Evolutionary conservation across 2,888 invertebrate genomes (phyloP), one percentile per base, ranked within the genome.

Genomic region (Epirrhoe tristata): DNA sequence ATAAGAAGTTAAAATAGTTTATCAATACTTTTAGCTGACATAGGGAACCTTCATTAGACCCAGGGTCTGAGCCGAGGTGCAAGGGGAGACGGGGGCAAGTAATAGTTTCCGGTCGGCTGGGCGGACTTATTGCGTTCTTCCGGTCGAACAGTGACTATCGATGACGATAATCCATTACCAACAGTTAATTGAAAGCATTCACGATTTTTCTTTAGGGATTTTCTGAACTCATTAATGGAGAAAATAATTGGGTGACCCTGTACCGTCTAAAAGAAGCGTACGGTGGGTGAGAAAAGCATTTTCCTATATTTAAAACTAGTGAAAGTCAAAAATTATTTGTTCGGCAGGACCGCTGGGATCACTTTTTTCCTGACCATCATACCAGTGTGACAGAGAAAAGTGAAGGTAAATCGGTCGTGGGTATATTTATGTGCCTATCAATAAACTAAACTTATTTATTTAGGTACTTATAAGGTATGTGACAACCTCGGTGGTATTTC

Each of bases 71-170:
- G 48, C 2, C 5, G 48, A 50, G 74, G 77, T 71, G 61, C 68
- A 48, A 58, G 53, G 50, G 72, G 72, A 7, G 34, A 43, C 39
- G 34, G 54, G 58, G 61, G 68, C 58, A 61, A 71, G 83, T 84
- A 85, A 87, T 86, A 84, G 84, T 81, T 89, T 88, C 88, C 87
- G 83, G 81, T 76, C 77, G 77, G 78, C 48, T 78, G 84, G 77
- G 73, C 81, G 78, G 76, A 77, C 83, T 85, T 87, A 89, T 89
- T 86, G 83, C 86, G 78, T 81, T 78, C 81, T 80, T 83, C 84
- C 87, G 81, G 77, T 67, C 75, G 75, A 76, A 71, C 73, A 74
- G 76, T 72, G 72, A 70, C 77, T 77, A 73, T 67, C 77, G 77
- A 81, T 80, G 81, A 70, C 75, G 72, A 74, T 82, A 81, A 82